A percentile compares a stretch with the other conserved stretches of the same genome.
Evolutionary conservation across 2,888 invertebrate genomes (phyloP).

Genomic region (Tipula helvola): DNA sequence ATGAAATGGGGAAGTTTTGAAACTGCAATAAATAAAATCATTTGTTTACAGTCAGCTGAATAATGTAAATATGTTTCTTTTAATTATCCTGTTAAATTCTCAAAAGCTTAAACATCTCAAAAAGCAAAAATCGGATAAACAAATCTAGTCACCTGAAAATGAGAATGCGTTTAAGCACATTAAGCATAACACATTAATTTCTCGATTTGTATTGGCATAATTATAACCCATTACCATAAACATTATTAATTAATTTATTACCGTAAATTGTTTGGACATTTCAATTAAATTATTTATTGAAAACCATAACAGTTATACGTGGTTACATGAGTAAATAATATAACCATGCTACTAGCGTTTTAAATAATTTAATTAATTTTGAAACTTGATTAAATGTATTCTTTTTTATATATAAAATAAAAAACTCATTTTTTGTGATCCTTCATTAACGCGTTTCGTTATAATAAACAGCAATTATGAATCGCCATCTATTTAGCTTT

Average conservation of each 20-base stretch:
- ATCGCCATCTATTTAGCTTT: not conserved
- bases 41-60: too few species aligned
- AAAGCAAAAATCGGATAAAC: too few species aligned
- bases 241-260: not conserved
- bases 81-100: too few species aligned
- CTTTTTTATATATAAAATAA: not conserved
- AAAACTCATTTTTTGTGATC: not conserved
- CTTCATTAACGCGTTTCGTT: not conserved
- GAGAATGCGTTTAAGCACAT: not conserved
- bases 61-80: too few species aligned
- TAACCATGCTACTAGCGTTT: too few species aligned
- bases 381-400: too few species aligned
- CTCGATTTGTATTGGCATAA: not conserved
- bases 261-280: not conserved
- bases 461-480: not conserved
- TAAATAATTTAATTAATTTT: not conserved
- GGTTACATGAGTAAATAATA: not conserved
- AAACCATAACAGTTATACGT: too few species aligned
- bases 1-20: too few species aligned
- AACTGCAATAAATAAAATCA: too few species aligned
- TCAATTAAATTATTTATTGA: not conserved
- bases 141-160: too few species aligned
- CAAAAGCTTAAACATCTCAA: too few species aligned
- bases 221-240: not conserved
- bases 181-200: not conserved